These are phyloP conservation scores for Danio albolineatus DNA, from an alignment of 2,797 vertebrate genomes.

Conservation along the genomic window DNA sequence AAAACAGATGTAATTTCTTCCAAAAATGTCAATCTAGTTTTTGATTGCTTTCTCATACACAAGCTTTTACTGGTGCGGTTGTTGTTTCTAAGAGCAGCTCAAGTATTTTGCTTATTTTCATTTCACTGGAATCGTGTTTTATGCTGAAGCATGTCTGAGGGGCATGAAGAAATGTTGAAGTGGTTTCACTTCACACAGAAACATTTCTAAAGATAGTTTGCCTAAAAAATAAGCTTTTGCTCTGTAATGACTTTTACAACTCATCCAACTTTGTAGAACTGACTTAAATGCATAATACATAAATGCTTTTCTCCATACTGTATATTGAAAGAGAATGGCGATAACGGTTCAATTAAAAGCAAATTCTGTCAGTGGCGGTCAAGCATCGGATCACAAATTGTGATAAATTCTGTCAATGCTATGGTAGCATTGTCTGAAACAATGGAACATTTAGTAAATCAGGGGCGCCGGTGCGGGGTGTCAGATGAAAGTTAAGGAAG, in stretches of 20 bases:
- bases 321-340: neutral
- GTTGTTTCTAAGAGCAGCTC: neutral
- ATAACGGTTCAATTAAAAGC: too few relatives aligned
- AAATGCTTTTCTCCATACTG: neutral
- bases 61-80: neutral
- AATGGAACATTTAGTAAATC: too few relatives aligned
- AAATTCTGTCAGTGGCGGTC: too few relatives aligned
- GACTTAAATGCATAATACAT: too few relatives aligned
- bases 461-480: too few relatives aligned
- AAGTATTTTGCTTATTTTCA: neutral
- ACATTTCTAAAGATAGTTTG: neutral
- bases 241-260: neutral
- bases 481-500: too few relatives aligned
- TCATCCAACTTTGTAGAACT: neutral
- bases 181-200: neutral
- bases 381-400: too few relatives aligned
- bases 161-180: neutral
- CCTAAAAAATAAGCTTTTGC: neutral
- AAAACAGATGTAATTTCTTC: neutral
- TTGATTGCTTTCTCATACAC: neutral
- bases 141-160: neutral
- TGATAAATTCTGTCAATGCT: too few relatives aligned
- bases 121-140: neutral
- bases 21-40: neutral
- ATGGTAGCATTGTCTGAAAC: too few relatives aligned